Evolutionary conservation across 2,113 vertebrate genomes (phyloP).

Genomic region (Athene noctua): DNA sequence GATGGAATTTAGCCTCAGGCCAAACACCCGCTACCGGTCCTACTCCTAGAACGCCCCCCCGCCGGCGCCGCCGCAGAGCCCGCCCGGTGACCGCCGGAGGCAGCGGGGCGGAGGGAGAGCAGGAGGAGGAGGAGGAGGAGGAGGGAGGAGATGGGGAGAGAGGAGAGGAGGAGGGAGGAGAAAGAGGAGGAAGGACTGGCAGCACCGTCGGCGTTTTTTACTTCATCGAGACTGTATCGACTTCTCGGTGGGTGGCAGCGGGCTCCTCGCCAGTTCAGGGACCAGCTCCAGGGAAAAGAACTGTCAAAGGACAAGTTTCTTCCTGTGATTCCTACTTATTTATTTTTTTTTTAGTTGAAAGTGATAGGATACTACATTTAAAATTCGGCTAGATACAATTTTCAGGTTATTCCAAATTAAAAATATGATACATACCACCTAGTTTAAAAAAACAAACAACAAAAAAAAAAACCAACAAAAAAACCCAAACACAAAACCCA

Average conservation of each 20-base stretch:
- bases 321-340: not conserved
- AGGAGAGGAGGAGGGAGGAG: too few species aligned
- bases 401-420: not conserved
- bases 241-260: rapidly evolving
- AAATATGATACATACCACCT: rapidly evolving
- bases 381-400: not conserved
- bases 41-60: too few species aligned
- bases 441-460: not conserved
- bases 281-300: not conserved
- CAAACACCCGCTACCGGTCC: rapidly evolving
- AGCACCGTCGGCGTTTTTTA: rapidly evolving
- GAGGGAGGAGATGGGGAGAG: too few species aligned
- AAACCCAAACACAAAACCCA: too few species aligned
- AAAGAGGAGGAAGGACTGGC: too few species aligned
- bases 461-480: too few species aligned
- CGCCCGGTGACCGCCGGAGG: too few species aligned
- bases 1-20: rapidly evolving
- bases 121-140: too few species aligned
- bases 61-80: too few species aligned
- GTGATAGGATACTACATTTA: not conserved
- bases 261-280: not conserved
- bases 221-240: rapidly evolving
- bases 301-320: not conserved
- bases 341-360: not conserved
- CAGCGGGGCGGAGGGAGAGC: too few species aligned